phyloP scores from a whole-genome alignment of 2,888 invertebrate genomes.

The Yponomeuta sedellus region DNA sequence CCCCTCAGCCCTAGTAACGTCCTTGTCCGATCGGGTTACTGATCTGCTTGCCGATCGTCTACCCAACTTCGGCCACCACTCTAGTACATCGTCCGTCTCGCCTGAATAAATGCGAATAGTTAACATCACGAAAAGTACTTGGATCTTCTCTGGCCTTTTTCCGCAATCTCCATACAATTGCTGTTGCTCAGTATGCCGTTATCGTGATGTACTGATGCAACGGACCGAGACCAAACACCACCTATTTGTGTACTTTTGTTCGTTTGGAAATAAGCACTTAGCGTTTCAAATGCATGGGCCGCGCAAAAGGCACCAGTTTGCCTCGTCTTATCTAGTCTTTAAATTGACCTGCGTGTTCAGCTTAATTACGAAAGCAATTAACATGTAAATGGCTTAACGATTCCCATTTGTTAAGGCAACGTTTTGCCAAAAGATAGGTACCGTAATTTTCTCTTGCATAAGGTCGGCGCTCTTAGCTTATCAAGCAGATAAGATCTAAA shows the following conservation, averaged over 20 bases:
- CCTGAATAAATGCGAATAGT: too few relatives aligned
- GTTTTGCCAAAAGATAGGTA: neutral
- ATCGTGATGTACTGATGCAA: neutral
- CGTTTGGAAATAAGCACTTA: conserved; percentile 2
- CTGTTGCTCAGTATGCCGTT: conserved; percentile 2
- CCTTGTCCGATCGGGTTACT: too few relatives aligned
- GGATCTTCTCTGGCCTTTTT: neutral
- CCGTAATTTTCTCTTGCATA: neutral
- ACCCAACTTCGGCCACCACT: too few relatives aligned
- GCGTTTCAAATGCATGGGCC: neutral
- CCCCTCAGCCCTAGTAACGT: too few relatives aligned
- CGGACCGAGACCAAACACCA: neutral
- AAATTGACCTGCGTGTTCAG: neutral
- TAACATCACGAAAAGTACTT: too few relatives aligned
- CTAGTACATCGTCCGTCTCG: too few relatives aligned
- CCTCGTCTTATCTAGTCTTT: neutral
- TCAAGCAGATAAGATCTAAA: neutral
- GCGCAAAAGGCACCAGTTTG: neutral
- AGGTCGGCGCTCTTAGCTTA: neutral
- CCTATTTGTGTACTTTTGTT: neutral
- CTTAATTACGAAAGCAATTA: neutral
- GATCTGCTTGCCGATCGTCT: too few relatives aligned
- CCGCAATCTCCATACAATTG: conserved; percentile 9
- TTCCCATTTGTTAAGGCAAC: neutral
- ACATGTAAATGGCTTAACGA: neutral